Conservation (phyloP, 1,140 invertebrate genomes). For the Achroia grisella region DNA sequence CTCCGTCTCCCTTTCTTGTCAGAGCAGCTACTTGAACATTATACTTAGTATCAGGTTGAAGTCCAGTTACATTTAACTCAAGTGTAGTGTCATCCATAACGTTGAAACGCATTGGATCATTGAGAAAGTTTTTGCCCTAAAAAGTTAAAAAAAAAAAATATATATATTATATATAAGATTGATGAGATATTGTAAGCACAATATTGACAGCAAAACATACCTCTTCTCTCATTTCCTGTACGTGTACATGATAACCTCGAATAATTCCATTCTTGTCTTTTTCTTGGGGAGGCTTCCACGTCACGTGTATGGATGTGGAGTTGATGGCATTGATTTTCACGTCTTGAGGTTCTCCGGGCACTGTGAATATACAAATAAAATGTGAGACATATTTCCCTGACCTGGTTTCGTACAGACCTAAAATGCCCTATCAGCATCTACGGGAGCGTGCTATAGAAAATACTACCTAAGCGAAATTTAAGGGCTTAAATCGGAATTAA, state of each 20-base stretch:
- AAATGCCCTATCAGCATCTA: conserved; percentile 72
- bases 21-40: conserved; percentile 94
- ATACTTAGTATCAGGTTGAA: conserved; percentile 95
- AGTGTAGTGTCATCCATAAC: conserved; percentile 85
- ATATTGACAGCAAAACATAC: conserved; percentile 53
- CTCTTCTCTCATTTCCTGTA: conserved; percentile 92
- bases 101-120: conserved; percentile 89
- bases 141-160: background rate
- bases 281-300: conserved; percentile 91
- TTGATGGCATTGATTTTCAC: conserved; percentile 91
- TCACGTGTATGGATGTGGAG: conserved; percentile 93
- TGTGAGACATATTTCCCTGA: conserved; percentile 30
- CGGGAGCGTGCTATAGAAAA: conserved; percentile 56
- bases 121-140: conserved; percentile 85
- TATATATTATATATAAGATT: background rate
- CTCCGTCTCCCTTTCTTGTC: conserved; percentile 95
- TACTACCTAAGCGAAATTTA: conserved; percentile 49
- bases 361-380: conserved; percentile 77
- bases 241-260: conserved; percentile 95
- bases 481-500: conserved; percentile 44
- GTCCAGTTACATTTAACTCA: conserved; percentile 87
- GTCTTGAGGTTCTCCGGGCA: conserved; percentile 95
- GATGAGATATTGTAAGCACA: background rate
- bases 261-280: conserved; percentile 97
- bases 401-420: conserved; percentile 36